Base-by-base conservation (phyloP, 2,113 vertebrate species). In the Propithecus coquereli region DNA sequence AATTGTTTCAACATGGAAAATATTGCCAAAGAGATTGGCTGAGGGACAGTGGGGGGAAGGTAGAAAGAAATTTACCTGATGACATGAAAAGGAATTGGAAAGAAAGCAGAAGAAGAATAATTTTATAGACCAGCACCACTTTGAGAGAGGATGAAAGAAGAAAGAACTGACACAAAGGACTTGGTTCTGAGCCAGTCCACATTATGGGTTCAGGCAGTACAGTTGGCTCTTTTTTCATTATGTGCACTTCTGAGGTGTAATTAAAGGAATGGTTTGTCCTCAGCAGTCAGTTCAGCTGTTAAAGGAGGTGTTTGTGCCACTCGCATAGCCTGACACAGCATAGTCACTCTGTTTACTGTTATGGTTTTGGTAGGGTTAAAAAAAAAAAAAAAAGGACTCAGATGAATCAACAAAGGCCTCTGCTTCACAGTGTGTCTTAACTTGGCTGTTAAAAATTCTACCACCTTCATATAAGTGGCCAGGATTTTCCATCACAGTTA, bases 11-110 rank as follows among this genome's bases (percentile, higher is more conserved):
- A 73, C 16, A 83, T 79, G 43, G 50, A 85, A 94, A 84, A 84
- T 74, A 82, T 34, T 80, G 54, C n/a, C 61, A 87, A 94, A 70
- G 43, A 34, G 5, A 54, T 87, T 97, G 70, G 34, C n/a, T 87
- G 45, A 84, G 32, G 45, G 90, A 84, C 18, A 85, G 30, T 27
- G 23, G 6, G 43, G 4, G 43, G 16, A 37, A 93, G 18, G 37
- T 54, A 86, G 68, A 52, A 81, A 86, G 52, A 91, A 83, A 92
- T 87, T 61, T 85, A 79, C 65, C 52, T 47, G 27, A 94, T 61
- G n/a, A 77, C 43, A 57, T 87, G 54, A 95, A 93, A 97, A 32
- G 43, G 30, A 47, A 47, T 83, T 80, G 83, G 90, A 93, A 85
- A 90, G 81, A 97, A 96, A 84, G 70, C 8, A 94, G 61, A 57